These are phyloP conservation scores for Microtus richardsoni DNA, from an alignment of 2,113 vertebrate species.

Conservation along the genomic window DNA sequence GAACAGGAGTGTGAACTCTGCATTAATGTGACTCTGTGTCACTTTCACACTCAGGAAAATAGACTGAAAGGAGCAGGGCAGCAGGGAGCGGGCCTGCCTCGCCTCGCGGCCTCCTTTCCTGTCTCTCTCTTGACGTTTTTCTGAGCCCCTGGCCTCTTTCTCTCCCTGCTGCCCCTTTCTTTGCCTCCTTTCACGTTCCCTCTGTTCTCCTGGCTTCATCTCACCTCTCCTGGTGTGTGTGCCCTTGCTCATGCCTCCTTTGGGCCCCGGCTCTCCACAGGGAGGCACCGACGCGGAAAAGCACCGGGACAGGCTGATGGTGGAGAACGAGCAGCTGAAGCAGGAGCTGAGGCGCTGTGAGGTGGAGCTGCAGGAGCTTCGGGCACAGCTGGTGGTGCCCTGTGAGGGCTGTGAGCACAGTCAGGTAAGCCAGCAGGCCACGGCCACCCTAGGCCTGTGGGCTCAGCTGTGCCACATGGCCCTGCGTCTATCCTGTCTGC, in stretches of 20 bases:
- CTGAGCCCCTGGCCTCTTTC: not conserved
- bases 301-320: constrained; percentile 93
- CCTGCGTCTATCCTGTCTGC: constrained; percentile 55
- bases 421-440: constrained; percentile 84
- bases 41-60: constrained; percentile 75
- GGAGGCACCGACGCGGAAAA: constrained; percentile 95
- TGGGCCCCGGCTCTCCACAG: constrained; percentile 77
- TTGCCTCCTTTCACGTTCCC: not conserved
- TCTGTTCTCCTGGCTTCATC: not conserved
- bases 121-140: not conserved
- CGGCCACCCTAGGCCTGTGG: not conserved
- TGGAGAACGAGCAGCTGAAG: constrained; percentile 93
- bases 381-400: constrained; percentile 61
- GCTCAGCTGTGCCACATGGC: not conserved
- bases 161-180: not conserved
- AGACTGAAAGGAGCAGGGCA: not conserved
- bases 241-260: not conserved
- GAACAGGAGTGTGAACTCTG: constrained; percentile 71
- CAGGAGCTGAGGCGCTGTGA: constrained; percentile 91
- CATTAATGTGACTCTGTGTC: constrained; percentile 65
- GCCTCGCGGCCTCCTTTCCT: not conserved
- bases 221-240: rapidly evolving
- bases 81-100: not conserved
- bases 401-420: constrained; percentile 87
- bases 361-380: constrained; percentile 86